A percentile compares a stretch with the other conserved stretches of the same genome.
Conservation (phyloP, 1,140 invertebrate species). For the Drosophila trapezifrons region DNA sequence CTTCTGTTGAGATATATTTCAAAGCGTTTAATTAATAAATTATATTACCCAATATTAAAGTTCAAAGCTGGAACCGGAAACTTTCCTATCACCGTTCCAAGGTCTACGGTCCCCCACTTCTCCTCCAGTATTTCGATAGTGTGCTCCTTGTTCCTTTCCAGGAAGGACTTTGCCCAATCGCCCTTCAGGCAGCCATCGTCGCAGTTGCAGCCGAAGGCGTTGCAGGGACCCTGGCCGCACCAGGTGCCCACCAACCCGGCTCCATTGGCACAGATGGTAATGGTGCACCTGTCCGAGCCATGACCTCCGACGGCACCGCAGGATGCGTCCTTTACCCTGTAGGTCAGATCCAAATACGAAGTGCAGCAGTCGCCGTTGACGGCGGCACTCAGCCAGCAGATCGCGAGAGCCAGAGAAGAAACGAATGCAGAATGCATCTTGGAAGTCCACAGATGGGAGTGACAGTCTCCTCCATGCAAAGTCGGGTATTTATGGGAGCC, state of each 20-base stretch:
- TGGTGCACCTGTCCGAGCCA: neutral
- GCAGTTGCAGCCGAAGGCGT: slow-evolving; percentile 3
- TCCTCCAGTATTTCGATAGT: neutral
- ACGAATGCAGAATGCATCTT: neutral
- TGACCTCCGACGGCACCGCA: slow-evolving; percentile 4
- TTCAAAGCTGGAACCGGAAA: slow-evolving; percentile 1
- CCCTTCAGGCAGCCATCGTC: slow-evolving; percentile 3
- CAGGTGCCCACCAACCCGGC: neutral
- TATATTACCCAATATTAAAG: neutral
- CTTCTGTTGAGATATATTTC: too few species aligned
- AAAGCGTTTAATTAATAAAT: too few species aligned
- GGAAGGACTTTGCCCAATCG: neutral
- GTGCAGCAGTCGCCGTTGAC: slow-evolving; percentile 5
- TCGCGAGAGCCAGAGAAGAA: neutral
- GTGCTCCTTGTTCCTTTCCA: neutral
- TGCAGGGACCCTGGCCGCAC: slow-evolving; percentile 1
- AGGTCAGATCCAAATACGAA: neutral
- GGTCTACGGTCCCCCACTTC: slow-evolving; percentile 1
- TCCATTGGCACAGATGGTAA: slow-evolving; percentile 4
- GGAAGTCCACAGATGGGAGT: neutral
- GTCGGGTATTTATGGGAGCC: neutral
- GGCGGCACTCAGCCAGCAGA: neutral
- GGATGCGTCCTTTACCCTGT: neutral
- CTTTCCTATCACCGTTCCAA: neutral
- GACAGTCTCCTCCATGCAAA: neutral